Conservation (phyloP, 2,113 vertebrate genomes). For the Austrofundulus limnaeus region DNA sequence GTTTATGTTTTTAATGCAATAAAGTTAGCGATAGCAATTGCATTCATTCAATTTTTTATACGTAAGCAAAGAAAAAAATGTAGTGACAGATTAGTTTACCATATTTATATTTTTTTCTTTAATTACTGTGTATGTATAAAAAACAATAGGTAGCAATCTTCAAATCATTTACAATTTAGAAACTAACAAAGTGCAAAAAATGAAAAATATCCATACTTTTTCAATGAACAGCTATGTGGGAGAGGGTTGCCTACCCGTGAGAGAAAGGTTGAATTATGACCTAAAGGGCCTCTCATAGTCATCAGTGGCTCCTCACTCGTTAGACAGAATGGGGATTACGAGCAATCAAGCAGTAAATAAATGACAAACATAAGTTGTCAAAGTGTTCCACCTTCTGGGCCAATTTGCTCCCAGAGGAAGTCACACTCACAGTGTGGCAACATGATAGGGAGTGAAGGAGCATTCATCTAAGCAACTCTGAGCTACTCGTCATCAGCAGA, state of each 20-base stretch:
- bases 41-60: not conserved
- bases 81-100: not conserved
- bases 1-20: not conserved
- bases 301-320: not conserved
- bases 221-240: not conserved
- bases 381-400: conserved; percentile 1
- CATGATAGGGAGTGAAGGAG: conserved; percentile 28
- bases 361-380: not conserved
- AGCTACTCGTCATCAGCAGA: conserved; percentile 74
- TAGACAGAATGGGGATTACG: conserved; percentile 8
- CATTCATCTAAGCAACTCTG: conserved; percentile 58
- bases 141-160: too few species aligned
- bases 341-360: conserved; percentile 19
- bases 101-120: too few species aligned
- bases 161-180: not conserved
- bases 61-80: not conserved
- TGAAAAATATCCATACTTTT: not conserved
- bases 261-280: too few species aligned
- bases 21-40: not conserved
- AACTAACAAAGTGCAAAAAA: not conserved
- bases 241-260: too few species aligned
- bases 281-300: too few species aligned
- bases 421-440: conserved; percentile 32
- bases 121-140: too few species aligned
- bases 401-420: conserved; percentile 36